These are phyloP conservation scores for Eupithecia centaureata DNA, from an alignment of 2,888 invertebrate genomes.

Conservation along the genomic window DNA sequence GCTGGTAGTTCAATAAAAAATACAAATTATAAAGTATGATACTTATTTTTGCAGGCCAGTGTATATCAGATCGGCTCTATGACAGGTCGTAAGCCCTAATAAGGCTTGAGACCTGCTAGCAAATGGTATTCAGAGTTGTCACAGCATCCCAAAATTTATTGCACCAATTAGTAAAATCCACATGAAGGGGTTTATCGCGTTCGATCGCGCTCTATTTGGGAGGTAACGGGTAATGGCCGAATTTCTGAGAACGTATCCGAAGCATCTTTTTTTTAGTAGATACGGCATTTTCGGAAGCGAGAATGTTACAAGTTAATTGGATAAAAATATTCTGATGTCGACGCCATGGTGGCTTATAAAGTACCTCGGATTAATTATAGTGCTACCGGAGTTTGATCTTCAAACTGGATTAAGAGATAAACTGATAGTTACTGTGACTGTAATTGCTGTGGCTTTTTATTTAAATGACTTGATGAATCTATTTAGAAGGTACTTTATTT, in stretches of 20 bases:
- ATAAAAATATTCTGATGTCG: conserved; percentile 69
- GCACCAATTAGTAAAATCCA: conserved; percentile 81
- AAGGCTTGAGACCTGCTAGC: conserved; percentile 56
- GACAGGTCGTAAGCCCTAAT: conserved; percentile 63
- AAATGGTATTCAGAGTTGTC: conserved; percentile 68
- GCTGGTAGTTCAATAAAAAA: too few species aligned
- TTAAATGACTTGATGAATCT: conserved; percentile 40
- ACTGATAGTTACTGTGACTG: conserved; percentile 44
- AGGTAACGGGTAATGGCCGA: conserved; percentile 79
- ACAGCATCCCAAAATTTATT: conserved; percentile 77
- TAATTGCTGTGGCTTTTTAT: conserved; percentile 49
- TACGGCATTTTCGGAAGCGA: conserved; percentile 76
- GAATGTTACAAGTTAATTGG: conserved; percentile 83
- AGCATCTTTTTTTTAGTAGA: conserved; percentile 51
- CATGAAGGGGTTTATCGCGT: conserved; percentile 75
- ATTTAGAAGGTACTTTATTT: conserved; percentile 35
- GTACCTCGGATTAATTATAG: conserved; percentile 74
- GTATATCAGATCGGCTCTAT: conserved; percentile 45
- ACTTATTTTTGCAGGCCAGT: too few species aligned
- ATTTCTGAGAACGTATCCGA: conserved; percentile 73
- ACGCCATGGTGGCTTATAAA: conserved; percentile 67
- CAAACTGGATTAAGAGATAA: conserved; percentile 59
- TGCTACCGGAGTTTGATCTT: conserved; percentile 60
- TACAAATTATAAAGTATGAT: too few species aligned
- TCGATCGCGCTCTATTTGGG: conserved; percentile 81